Evolutionary conservation across 2,113 vertebrate species (phyloP).

Genomic region (Nannospalax galili): DNA sequence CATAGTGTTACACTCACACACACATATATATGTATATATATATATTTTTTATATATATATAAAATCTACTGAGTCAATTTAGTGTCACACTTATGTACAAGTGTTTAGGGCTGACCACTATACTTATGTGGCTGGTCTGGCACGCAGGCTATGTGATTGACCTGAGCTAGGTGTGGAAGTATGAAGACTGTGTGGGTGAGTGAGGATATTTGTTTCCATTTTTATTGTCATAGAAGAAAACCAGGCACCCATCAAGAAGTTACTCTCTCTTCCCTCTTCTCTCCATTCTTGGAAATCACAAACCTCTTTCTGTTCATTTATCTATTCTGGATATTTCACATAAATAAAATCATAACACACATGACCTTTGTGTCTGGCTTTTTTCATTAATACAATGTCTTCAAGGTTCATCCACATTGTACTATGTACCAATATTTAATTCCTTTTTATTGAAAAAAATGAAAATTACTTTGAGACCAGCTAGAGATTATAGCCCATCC

Average conservation of each 20-base stretch:
- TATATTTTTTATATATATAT: too few relatives aligned
- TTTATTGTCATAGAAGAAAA: background rate
- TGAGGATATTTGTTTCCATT: background rate
- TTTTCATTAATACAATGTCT: conserved; percentile 22
- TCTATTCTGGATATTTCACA: conserved; percentile 17
- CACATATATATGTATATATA: too few relatives aligned
- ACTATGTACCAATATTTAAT: background rate
- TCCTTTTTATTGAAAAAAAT: background rate
- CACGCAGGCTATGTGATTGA: too few relatives aligned
- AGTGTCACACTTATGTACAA: too few relatives aligned
- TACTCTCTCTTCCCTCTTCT: background rate
- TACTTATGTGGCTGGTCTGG: too few relatives aligned
- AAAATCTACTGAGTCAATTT: too few relatives aligned
- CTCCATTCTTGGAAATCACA: background rate
- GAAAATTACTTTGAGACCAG: conserved; percentile 15
- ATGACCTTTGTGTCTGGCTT: background rate
- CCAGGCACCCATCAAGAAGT: background rate
- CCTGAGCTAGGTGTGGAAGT: too few relatives aligned
- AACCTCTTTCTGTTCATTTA: background rate
- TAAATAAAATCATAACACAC: background rate
- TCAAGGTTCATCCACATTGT: background rate
- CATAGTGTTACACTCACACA: too few relatives aligned
- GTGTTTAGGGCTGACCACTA: too few relatives aligned
- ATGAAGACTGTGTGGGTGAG: too few relatives aligned
- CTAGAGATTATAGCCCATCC: background rate